These are phyloP conservation scores for Chamaetylas fuelleborni DNA, from an alignment of 2,113 vertebrate species.

Conservation along the genomic window DNA sequence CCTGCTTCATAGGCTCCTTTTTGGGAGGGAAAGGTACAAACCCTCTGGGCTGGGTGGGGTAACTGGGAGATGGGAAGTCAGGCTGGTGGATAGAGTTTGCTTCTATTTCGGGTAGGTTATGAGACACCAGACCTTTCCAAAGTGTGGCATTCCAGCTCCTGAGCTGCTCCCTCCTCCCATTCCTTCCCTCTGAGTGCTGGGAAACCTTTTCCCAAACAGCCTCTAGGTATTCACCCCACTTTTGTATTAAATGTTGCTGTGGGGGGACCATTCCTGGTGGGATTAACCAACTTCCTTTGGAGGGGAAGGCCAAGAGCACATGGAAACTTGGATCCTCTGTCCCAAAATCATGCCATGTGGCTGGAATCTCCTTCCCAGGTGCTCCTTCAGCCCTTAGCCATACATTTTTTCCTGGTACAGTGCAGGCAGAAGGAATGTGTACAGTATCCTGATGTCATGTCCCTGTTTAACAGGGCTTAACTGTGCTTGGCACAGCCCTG, in stretches of 20 bases:
- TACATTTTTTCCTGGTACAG: not conserved
- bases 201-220: not conserved
- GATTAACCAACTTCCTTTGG: not conserved
- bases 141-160: not conserved
- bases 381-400: not conserved
- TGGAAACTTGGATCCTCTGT: accelerated
- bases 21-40: not conserved
- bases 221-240: not conserved
- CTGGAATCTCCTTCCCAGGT: not conserved
- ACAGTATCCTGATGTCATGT: slow-evolving; percentile 14
- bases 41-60: not conserved
- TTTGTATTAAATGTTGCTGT: not conserved
- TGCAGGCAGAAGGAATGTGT: not conserved
- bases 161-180: not conserved
- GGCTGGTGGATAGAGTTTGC: not conserved
- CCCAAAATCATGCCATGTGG: accelerated
- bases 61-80: not conserved
- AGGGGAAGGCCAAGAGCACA: not conserved
- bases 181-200: not conserved
- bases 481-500: slow-evolving; percentile 38
- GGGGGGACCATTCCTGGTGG: not conserved
- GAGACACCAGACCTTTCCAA: slow-evolving; percentile 6
- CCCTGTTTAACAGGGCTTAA: slow-evolving; percentile 53
- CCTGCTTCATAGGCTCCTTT: not conserved
- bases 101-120: slow-evolving; percentile 34